A percentile compares a stretch with the other conserved stretches of the same genome.
Evolutionary conservation across 2,113 vertebrate genomes (phyloP).

Genomic region (Poeciliopsis turrubarensis): DNA sequence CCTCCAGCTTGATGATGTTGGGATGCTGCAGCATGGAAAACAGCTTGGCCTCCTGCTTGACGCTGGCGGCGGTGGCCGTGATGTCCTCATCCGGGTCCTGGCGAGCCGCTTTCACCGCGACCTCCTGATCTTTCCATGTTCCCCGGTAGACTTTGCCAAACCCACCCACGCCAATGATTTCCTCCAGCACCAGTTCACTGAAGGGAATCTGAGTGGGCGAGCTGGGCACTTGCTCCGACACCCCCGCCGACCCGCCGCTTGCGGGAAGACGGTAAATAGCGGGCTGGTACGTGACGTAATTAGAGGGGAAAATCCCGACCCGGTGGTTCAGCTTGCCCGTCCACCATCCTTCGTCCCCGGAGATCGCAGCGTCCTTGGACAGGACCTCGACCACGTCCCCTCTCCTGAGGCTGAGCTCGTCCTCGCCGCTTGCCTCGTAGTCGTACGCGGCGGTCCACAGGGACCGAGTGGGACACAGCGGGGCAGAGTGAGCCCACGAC

Average conservation of each 20-base stretch:
- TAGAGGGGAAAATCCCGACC: slow-evolving; percentile 89
- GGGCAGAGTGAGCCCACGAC: slow-evolving; percentile 82
- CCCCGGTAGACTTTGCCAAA: slow-evolving; percentile 95
- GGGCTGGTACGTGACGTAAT: slow-evolving; percentile 86
- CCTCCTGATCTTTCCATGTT: slow-evolving; percentile 89
- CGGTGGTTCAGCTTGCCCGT: slow-evolving; percentile 87
- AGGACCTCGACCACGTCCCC: slow-evolving; percentile 89
- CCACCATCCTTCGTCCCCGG: slow-evolving; percentile 92
- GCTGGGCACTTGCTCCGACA: slow-evolving; percentile 67
- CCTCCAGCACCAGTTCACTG: slow-evolving; percentile 86
- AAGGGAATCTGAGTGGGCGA: slow-evolving; percentile 87
- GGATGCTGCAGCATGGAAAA: slow-evolving; percentile 92
- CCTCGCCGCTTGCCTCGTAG: slow-evolving; percentile 88
- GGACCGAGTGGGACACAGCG: slow-evolving; percentile 75
- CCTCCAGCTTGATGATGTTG: slow-evolving; percentile 91
- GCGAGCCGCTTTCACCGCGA: slow-evolving; percentile 93
- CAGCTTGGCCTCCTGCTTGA: slow-evolving; percentile 90
- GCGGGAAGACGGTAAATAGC: slow-evolving; percentile 73
- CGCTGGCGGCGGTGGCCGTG: slow-evolving; percentile 87
- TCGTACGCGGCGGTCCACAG: slow-evolving; percentile 89
- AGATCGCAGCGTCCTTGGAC: slow-evolving; percentile 87
- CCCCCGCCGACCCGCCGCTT: slow-evolving; percentile 52
- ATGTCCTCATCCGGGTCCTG: slow-evolving; percentile 94
- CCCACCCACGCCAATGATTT: slow-evolving; percentile 94
- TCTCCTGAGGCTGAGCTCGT: slow-evolving; percentile 87